phyloP scores from a whole-genome alignment of 2,113 vertebrate species.

The Prunella himalayana region DNA sequence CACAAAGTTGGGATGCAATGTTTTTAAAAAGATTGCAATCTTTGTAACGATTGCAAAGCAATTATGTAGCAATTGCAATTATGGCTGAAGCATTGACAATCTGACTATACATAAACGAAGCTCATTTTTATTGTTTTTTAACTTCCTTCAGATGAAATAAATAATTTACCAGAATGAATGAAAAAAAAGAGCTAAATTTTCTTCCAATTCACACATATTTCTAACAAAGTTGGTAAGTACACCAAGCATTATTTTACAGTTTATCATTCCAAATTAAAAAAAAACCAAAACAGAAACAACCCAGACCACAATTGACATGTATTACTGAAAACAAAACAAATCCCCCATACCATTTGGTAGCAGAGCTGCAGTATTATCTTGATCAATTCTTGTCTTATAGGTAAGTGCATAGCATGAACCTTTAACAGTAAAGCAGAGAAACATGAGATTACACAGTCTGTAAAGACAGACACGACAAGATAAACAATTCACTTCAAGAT shows the following conservation, averaged over 20 bases:
- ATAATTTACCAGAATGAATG: neutral
- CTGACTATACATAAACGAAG: neutral
- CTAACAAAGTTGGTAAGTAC: neutral
- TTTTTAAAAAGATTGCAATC: neutral
- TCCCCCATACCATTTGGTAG: conserved; percentile 79
- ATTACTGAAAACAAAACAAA: neutral
- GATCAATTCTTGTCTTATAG: conserved; percentile 83
- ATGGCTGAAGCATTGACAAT: neutral
- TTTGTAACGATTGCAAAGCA: neutral
- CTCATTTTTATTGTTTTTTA: neutral
- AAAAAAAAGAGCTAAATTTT: neutral
- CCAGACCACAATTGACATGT: accelerated
- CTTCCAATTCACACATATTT: neutral
- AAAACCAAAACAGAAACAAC: neutral
- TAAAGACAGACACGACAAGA: neutral
- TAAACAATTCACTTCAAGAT: neutral
- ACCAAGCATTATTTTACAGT: neutral
- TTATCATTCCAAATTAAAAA: neutral
- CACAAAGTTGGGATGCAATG: neutral
- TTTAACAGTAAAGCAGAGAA: conserved; percentile 55
- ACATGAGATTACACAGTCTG: neutral
- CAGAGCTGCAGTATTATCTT: conserved; percentile 84
- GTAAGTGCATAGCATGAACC: conserved; percentile 83
- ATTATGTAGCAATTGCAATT: neutral
- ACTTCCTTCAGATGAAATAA: neutral